phyloP scores from a whole-genome alignment of 2,797 vertebrate genomes.

The Chiropotes sagulatus region DNA sequence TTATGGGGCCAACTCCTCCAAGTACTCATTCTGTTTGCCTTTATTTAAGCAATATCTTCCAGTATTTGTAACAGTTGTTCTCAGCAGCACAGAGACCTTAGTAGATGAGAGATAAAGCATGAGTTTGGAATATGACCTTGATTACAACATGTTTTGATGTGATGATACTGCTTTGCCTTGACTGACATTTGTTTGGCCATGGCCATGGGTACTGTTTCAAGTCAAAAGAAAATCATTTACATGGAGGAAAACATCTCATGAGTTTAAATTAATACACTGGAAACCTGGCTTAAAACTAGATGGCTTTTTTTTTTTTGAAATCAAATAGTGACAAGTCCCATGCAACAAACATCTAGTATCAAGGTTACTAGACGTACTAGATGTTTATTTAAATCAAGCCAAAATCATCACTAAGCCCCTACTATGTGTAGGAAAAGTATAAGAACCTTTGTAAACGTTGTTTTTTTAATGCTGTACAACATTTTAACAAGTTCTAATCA shows the following conservation, averaged over 20 bases:
- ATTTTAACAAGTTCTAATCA: conserved; percentile 58
- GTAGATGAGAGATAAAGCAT: not conserved
- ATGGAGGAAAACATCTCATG: not conserved
- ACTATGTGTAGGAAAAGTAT: not conserved
- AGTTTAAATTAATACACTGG: not conserved
- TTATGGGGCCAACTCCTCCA: not conserved
- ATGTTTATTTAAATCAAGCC: not conserved
- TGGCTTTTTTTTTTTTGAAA: not conserved
- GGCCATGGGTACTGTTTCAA: not conserved
- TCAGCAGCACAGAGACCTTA: not conserved
- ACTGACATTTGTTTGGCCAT: conserved; percentile 29
- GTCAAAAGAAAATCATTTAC: conserved; percentile 51
- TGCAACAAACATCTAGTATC: not conserved
- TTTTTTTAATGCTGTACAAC: not conserved
- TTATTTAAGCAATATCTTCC: not conserved
- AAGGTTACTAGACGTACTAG: not conserved
- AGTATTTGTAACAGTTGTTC: not conserved
- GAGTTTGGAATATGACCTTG: conserved; percentile 50
- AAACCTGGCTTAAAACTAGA: not conserved
- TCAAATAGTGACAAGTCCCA: not conserved
- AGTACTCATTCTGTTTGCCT: not conserved
- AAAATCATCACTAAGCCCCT: not conserved
- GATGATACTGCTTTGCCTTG: conserved; percentile 7
- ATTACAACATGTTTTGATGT: conserved; percentile 3
- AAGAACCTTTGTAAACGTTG: conserved; percentile 14